Conservation (phyloP, 2,797 vertebrate genomes). For the Sarcoramphus papa region DNA sequence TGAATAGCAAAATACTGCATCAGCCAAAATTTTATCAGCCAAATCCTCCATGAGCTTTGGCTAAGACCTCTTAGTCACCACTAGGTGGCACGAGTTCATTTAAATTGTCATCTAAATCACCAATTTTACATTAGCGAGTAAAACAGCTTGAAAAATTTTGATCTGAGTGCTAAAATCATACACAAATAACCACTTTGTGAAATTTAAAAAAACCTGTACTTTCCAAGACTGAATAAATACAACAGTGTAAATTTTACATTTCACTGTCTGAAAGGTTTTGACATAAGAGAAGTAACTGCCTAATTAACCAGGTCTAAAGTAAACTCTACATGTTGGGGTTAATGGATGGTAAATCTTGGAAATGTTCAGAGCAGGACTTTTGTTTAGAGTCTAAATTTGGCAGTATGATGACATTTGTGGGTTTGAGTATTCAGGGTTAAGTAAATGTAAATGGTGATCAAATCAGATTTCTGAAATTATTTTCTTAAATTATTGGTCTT, state of each 20-base stretch:
- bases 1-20: background rate
- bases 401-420: background rate
- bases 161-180: background rate
- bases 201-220: background rate
- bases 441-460: fast-evolving
- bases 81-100: conserved; percentile 16
- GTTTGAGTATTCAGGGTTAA: background rate
- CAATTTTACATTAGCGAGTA: background rate
- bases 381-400: background rate
- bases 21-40: background rate
- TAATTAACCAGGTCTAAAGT: background rate
- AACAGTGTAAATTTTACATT: fast-evolving
- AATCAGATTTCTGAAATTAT: background rate
- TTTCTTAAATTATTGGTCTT: background rate
- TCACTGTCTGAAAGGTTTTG: background rate
- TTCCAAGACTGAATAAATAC: background rate
- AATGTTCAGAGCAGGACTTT: background rate
- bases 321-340: background rate
- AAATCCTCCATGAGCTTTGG: background rate
- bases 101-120: background rate
- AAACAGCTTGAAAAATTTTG: background rate
- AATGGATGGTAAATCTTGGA: background rate
- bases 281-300: background rate
- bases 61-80: background rate
- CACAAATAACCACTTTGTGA: background rate